Conservation (phyloP, 2,797 vertebrate genomes). For the Spea hammondii region DNA sequence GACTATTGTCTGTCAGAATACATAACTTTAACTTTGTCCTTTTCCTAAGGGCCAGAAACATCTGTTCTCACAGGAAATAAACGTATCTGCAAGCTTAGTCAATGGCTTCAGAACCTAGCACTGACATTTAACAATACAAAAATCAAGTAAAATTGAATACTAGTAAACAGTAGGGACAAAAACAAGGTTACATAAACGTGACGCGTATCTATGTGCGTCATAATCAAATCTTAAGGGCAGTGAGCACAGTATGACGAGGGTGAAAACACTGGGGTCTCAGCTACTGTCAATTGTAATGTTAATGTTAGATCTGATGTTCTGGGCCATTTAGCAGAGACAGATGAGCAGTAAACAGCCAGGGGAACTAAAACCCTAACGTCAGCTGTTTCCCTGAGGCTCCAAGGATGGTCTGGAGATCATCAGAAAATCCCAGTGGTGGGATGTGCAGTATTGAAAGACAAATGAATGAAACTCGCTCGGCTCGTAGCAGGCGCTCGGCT, state of each 20-base stretch:
- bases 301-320: constrained; percentile 53
- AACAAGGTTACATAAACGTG: constrained; percentile 35
- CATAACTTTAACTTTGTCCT: too few relatives aligned
- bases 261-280: constrained; percentile 28
- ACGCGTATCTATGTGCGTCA: constrained; percentile 36
- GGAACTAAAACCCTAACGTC: too few relatives aligned
- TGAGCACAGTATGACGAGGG: constrained; percentile 19
- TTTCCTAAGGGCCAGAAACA: too few relatives aligned
- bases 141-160: constrained; percentile 52
- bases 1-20: too few relatives aligned
- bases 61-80: too few relatives aligned
- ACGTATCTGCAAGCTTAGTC: background rate
- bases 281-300: constrained; percentile 50
- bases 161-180: constrained; percentile 39
- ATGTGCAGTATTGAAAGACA: too few relatives aligned
- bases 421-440: too few relatives aligned
- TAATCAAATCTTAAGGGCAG: constrained; percentile 26
- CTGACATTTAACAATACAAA: constrained; percentile 32
- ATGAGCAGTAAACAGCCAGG: constrained; percentile 40
- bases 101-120: background rate
- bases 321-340: constrained; percentile 57
- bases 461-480: too few relatives aligned
- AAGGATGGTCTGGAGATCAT: too few relatives aligned
- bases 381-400: background rate
- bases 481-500: too few relatives aligned